A percentile compares a stretch with the other conserved stretches of the same genome.
Conservation (phyloP, 2,888 invertebrate genomes). For the Drosophila longiperda region DNA sequence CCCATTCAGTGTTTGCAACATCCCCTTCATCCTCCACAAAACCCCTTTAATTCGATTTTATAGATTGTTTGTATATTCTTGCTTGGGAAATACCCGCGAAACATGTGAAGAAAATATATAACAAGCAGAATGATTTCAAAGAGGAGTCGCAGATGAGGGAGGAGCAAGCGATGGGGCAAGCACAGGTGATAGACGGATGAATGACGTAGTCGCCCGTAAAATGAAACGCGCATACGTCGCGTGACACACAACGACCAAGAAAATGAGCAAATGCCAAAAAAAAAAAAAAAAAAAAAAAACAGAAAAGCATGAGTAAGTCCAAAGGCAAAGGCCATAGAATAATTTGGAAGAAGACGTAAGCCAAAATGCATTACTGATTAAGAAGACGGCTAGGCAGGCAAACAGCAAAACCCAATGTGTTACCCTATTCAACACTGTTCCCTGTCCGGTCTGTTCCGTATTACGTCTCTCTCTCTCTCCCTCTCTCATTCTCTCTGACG, state of each 20-base stretch:
- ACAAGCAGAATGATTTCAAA: conserved; percentile 43
- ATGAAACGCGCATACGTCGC: conserved; percentile 75
- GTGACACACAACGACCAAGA: conserved; percentile 71
- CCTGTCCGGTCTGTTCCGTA: conserved; percentile 10
- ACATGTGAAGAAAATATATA: conserved; percentile 33
- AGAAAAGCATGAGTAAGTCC: conserved; percentile 28
- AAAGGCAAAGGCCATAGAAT: conserved; percentile 41
- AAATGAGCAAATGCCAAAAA: conserved; percentile 39
- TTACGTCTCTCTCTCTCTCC: conserved; percentile 5
- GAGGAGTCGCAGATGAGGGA: conserved; percentile 21
- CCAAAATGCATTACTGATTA: conserved; percentile 52
- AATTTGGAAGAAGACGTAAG: conserved; percentile 41
- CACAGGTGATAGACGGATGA: conserved; percentile 63
- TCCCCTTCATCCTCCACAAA: background rate
- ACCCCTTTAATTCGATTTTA: conserved; percentile 23
- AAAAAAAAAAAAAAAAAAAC: background rate
- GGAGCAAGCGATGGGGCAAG: conserved; percentile 10
- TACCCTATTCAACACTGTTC: conserved; percentile 18
- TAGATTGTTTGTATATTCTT: background rate
- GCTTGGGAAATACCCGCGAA: conserved; percentile 77
- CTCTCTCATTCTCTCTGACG: background rate
- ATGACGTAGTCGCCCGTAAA: conserved; percentile 71
- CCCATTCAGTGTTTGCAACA: conserved; percentile 22
- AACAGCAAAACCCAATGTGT: conserved; percentile 26
- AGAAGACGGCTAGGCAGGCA: conserved; percentile 4